phyloP scores from a whole-genome alignment of 2,888 invertebrate genomes.

The Pasiphila rectangulata region DNA sequence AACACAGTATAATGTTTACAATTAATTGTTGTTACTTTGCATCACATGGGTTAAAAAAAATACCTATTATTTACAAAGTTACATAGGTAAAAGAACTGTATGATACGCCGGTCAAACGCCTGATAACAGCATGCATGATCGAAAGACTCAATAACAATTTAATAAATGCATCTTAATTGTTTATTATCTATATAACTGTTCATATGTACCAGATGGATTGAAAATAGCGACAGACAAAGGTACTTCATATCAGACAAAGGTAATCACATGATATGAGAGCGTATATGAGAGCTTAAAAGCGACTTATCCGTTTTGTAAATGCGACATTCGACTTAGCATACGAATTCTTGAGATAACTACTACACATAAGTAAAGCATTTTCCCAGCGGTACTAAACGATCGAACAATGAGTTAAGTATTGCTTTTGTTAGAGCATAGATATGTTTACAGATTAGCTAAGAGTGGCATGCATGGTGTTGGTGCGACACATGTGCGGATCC shows the following conservation, averaged over 20 bases:
- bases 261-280: no score
- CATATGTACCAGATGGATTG: slow-evolving; percentile 22
- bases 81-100: slow-evolving; percentile 69
- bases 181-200: slow-evolving; percentile 55
- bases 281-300: no score
- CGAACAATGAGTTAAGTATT: slow-evolving; percentile 24
- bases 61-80: slow-evolving; percentile 30
- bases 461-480: slow-evolving; percentile 24
- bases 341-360: background rate
- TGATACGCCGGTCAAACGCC: slow-evolving; percentile 58
- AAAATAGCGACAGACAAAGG: slow-evolving; percentile 34
- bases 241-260: no score
- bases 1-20: background rate
- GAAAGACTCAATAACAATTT: slow-evolving; percentile 48
- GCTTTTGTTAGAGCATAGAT: slow-evolving; percentile 21
- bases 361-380: slow-evolving; percentile 1
- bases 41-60: slow-evolving; percentile 2
- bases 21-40: background rate
- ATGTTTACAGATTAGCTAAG: slow-evolving; percentile 16
- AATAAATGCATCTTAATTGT: slow-evolving; percentile 68
- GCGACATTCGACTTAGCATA: no score
- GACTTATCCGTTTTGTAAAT: no score
- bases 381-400: slow-evolving; percentile 1
- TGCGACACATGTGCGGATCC: slow-evolving; percentile 46
- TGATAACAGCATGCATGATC: slow-evolving; percentile 66